Conservation (phyloP, 92 coral and sea anemone species). For the Zoanthus solanderi region DNA sequence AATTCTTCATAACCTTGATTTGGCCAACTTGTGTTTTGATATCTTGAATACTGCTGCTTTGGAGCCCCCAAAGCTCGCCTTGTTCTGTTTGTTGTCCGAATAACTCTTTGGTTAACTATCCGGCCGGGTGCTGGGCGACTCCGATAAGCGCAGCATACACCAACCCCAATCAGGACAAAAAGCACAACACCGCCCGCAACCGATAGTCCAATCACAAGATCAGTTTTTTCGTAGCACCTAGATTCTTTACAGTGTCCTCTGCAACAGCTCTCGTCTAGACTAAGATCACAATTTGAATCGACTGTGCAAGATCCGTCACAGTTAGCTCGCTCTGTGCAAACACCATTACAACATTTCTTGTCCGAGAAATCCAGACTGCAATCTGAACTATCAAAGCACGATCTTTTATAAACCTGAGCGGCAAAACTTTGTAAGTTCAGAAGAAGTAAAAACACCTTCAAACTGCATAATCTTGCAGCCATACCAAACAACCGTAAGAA, state of each 20-base stretch:
- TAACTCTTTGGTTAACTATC: slow-evolving; percentile 11
- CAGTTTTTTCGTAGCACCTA: not conserved
- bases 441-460: not conserved
- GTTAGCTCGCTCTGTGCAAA: slow-evolving; percentile 26
- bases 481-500: not conserved
- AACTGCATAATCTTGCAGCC: not conserved
- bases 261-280: slow-evolving; percentile 23
- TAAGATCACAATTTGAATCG: slow-evolving; percentile 18
- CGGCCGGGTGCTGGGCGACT: slow-evolving; percentile 27
- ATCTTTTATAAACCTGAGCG: not conserved
- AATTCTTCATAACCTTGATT: slow-evolving; percentile 36
- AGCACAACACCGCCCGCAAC: not conserved
- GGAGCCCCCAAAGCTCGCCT: not conserved
- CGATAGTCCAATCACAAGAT: slow-evolving; percentile 7
- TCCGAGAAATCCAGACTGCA: not conserved
- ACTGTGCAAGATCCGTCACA: slow-evolving; percentile 11
- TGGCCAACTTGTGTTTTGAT: slow-evolving; percentile 12
- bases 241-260: slow-evolving; percentile 9
- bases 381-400: not conserved
- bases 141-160: slow-evolving; percentile 33
- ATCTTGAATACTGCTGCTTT: not conserved
- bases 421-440: not conserved
- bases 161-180: not conserved
- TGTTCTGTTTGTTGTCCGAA: slow-evolving; percentile 1
- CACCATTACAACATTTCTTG: slow-evolving; percentile 18